Evolutionary conservation across 1,140 invertebrate species (phyloP), one percentile per base, ranked within the genome.

Genomic region (Zaprionus gabonicus): DNA sequence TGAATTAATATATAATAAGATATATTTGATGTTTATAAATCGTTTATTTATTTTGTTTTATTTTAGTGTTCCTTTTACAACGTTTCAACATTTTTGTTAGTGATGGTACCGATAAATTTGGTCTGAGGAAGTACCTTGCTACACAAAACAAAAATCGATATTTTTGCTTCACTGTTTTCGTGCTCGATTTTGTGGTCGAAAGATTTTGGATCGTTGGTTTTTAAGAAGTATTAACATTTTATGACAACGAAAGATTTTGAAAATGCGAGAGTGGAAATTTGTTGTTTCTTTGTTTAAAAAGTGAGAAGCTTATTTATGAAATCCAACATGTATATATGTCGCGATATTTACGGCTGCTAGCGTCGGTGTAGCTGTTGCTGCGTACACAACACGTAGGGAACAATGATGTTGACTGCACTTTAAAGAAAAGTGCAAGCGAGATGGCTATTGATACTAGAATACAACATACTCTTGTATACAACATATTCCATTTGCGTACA

Each of bases 401-500:
- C 41, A 51, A 67, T 31, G 27, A 77, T 77, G 44, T 56, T 65
- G 69, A 66, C 41, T 59, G 59, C 36, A 58, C 41, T 72, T 34
- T 51, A 55, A 53, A 58, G 34, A 53, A 68, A 75, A 76, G 76
- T 76, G 76, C 62, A 70, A 78, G 71, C 62, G 76, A 71, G 76
- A 78, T 78, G 62, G 66, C 64, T 57, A 76, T 38, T 44, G 74
- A 56, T 70, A 66, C 71, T 46, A 69, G 70, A 69, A 59, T 66
- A 46, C 64, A 53, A 46, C 41, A 17, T 46, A 46, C 41, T 74
- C 41, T 74, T 73, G 76, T 78, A 75, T 78, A 78, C 76, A 76
- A 70, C 73, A 74, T 67, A 51, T 63, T 64, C 58, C 58, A 64
- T 53, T 71, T 44, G 53, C 44, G 31, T 66, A 69, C 31, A 58